Percentiles rank a stretch among this genome's conserved stretches.
These are phyloP conservation scores for Gymnosoma rotundatum DNA, from an alignment of 2,888 invertebrate genomes.

Conservation along the genomic window DNA sequence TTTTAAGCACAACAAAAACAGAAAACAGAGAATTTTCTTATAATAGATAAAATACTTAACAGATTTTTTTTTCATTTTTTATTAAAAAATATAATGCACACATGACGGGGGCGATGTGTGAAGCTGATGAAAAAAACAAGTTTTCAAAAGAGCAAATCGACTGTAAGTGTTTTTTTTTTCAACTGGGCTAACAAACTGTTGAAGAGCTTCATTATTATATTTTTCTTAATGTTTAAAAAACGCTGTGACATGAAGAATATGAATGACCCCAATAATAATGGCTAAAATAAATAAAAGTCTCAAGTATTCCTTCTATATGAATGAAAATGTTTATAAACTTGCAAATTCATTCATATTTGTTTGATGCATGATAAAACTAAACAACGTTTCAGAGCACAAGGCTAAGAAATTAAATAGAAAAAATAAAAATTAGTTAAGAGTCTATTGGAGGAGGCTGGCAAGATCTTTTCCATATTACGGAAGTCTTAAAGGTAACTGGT, in stretches of 20 bases:
- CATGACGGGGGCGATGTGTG: slow-evolving; percentile 26
- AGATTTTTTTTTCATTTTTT: slow-evolving; percentile 25
- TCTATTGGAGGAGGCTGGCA: no score
- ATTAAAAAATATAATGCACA: slow-evolving; percentile 33
- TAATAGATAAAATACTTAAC: slow-evolving; percentile 7
- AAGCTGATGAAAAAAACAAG: slow-evolving; percentile 7
- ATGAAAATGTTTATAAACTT: background rate
- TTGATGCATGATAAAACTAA: no score
- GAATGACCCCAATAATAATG: slow-evolving; percentile 36
- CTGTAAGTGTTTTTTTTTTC: slow-evolving; percentile 36
- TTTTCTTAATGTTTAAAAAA: background rate
- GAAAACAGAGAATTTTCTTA: slow-evolving; percentile 16
- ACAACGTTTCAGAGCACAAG: no score
- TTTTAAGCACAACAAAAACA: slow-evolving; percentile 16
- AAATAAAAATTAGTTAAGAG: no score
- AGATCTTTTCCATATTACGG: no score
- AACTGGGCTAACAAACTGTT: slow-evolving; percentile 36
- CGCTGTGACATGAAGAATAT: slow-evolving; percentile 18
- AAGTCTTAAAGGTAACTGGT: no score
- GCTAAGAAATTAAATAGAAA: no score
- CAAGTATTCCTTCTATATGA: slow-evolving; percentile 20
- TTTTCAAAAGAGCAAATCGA: slow-evolving; percentile 41
- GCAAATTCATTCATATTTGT: background rate
- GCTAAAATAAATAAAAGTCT: slow-evolving; percentile 10
- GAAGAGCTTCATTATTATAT: slow-evolving; percentile 15